Evolutionary conservation across 2,113 vertebrate species (phyloP), one percentile per base, ranked within the genome.

Genomic region (Tachysurus fulvidraco): DNA sequence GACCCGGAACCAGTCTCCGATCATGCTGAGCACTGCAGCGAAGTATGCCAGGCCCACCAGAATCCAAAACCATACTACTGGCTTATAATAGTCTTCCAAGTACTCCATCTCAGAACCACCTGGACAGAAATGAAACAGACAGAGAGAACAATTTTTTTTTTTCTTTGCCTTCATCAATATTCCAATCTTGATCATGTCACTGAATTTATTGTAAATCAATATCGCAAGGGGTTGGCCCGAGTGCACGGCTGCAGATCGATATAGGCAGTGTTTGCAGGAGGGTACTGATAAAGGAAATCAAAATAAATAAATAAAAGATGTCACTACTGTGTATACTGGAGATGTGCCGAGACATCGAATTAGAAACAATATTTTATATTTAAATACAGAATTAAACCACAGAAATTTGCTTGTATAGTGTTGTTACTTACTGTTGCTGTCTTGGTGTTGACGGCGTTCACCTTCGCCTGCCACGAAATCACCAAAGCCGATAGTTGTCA

Each of bases 11-110:
- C 98, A 99, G 91, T 99, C 98, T 89, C 98, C 97, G 67, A 99
- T 99, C 98, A 99, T 99, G 88, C 98, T 99, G 89, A 99, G 96
- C 76, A 99, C 97, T 57, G 98, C 98, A 2, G 98, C 98, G 85
- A 99, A 99, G 93, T 99, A 99, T 0, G 98, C 98, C 69, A 99
- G 95, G 0, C 98, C 98, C 30, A 99, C 97, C n/a, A 99, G 95
- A 92, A 99, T 99, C 97, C 97, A 99, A 88, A 99, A 99, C 97
- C 97, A 98, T 77, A 99, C 98, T 36, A 98, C 96, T 0, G 98
- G 98, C 88, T 99, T 99, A 88, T 99, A 99, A 91, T 97, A 97
- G 92, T 98, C 96, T 78, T 98, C 96, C 78, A 97, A 94, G 55
- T 99, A 98, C 28, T 97, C 97, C 89, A 96, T 96, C 88, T 98